Evolutionary conservation across 2,113 vertebrate species (phyloP).

Genomic region (Ia io): DNA sequence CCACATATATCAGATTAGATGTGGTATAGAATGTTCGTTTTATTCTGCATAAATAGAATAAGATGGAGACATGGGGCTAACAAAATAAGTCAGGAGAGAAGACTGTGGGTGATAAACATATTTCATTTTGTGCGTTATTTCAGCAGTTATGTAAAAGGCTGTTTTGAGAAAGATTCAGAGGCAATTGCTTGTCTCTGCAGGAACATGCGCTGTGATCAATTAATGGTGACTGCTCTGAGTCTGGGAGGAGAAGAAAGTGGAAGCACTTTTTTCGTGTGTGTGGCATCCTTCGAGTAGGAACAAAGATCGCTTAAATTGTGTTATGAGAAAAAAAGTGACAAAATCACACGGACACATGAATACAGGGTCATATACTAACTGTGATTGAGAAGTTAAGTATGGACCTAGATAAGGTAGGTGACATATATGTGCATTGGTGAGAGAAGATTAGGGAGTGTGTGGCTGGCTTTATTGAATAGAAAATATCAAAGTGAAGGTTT

Average conservation of each 20-base stretch:
- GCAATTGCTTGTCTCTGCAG: neutral
- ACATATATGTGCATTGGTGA: neutral
- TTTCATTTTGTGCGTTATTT: neutral
- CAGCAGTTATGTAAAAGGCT: neutral
- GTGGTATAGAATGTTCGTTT: neutral
- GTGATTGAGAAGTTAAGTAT: neutral
- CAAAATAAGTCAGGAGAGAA: neutral
- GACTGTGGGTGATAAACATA: neutral
- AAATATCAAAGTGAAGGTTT: neutral
- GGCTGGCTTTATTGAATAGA: neutral
- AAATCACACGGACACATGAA: accelerated
- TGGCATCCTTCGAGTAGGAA: neutral
- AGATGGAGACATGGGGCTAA: neutral
- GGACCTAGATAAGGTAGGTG: neutral
- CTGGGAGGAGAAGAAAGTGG: neutral
- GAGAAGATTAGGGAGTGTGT: neutral
- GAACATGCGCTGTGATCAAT: neutral
- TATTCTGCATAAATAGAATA: neutral
- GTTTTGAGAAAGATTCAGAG: neutral
- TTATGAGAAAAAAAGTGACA: neutral
- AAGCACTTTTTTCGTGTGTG: neutral
- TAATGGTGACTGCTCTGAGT: neutral
- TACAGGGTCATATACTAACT: neutral
- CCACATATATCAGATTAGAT: neutral
- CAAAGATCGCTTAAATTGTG: neutral